Evolutionary conservation across 2,113 vertebrate species (phyloP), one percentile per base, ranked within the genome.

Genomic region (Tragulus kanchil): DNA sequence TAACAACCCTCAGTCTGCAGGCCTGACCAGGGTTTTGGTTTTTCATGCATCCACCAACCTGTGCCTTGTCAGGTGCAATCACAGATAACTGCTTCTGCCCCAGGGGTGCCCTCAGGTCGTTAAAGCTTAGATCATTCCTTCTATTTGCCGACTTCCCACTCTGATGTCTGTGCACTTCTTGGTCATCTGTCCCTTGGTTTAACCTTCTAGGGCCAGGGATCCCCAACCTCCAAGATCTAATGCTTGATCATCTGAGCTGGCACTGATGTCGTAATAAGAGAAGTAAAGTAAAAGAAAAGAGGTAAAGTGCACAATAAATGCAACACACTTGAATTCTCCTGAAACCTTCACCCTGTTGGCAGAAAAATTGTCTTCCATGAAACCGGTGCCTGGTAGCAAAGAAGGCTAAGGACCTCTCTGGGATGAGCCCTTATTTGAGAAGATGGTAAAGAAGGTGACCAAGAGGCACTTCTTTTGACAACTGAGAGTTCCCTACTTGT

Each of bases 1-100:
- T 50, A 28, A 42, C 12, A 4, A 4, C 7, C 36, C 23, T 23
- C 54, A 52, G 90, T 31, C 77, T 58, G 50, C 19, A 3, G 12
- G 31, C 54, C 50, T 4, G 26, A 25, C 2, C 2, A 3, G 2
- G n/a, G n/a, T n/a, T n/a, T n/a, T n/a, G n/a, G n/a, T n/a, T n/a
- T n/a, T n/a, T n/a, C n/a, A n/a, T n/a, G n/a, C n/a, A n/a, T n/a
- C n/a, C n/a, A n/a, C n/a, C n/a, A n/a, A n/a, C n/a, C n/a, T n/a
- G n/a, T n/a, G n/a, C n/a, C n/a, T n/a, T n/a, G n/a, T n/a, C n/a
- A n/a, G n/a, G n/a, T n/a, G n/a, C n/a, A n/a, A n/a, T n/a, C n/a
- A n/a, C n/a, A n/a, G n/a, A n/a, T n/a, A n/a, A n/a, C n/a, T n/a
- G n/a, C n/a, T n/a, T n/a, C n/a, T n/a, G n/a, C n/a, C n/a, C n/a